Conservation (phyloP, 2,113 vertebrate species). For the Nesogale talazaci region DNA sequence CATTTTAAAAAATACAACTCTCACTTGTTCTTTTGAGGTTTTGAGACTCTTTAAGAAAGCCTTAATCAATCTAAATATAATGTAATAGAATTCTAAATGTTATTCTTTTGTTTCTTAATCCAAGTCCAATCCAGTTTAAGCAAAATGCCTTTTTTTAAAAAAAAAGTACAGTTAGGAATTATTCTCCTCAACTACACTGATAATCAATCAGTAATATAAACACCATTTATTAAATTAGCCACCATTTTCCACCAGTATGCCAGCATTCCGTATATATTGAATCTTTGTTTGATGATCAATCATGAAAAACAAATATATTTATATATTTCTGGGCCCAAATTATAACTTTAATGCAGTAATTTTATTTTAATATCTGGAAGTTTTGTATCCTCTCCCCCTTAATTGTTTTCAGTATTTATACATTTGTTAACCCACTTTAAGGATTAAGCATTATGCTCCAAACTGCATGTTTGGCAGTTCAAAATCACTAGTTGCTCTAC, state of each 20-base stretch:
- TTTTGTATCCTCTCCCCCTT: neutral
- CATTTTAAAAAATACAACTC: slow-evolving; percentile 27
- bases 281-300: neutral
- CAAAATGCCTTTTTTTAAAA: neutral
- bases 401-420: slow-evolving; percentile 13
- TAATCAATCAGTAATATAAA: neutral
- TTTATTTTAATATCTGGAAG: neutral
- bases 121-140: too few relatives aligned
- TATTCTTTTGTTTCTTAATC: too few relatives aligned
- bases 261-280: neutral
- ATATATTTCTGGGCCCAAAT: neutral
- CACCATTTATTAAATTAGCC: neutral
- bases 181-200: too few relatives aligned
- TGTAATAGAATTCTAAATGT: too few relatives aligned
- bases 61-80: neutral
- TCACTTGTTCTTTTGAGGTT: slow-evolving; percentile 19
- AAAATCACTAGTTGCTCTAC: too few relatives aligned
- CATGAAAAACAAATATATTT: neutral
- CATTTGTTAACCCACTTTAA: neutral
- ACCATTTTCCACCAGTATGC: neutral
- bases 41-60: neutral
- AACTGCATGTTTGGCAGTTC: too few relatives aligned
- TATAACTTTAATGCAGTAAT: neutral
- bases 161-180: too few relatives aligned
- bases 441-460: too few relatives aligned